Percentiles rank a stretch among this genome's conserved stretches.
These are phyloP conservation scores for Osmerus mordax DNA, from an alignment of 2,113 vertebrate species.

Conservation along the genomic window DNA sequence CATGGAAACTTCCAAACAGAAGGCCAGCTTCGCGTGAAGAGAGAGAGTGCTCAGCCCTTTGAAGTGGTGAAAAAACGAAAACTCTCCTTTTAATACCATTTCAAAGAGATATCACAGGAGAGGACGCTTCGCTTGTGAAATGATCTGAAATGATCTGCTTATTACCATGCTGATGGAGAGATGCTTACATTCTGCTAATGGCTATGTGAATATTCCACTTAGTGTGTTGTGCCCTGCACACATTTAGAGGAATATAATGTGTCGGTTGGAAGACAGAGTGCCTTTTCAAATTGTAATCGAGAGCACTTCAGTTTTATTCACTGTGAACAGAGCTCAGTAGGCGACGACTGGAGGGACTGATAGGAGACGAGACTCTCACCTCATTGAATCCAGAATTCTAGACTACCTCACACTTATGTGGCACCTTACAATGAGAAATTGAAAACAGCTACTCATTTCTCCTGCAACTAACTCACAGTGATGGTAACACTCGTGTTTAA, in stretches of 20 bases:
- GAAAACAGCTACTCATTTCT: too few species aligned
- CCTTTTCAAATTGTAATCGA: conserved; percentile 50
- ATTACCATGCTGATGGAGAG: conserved; percentile 58
- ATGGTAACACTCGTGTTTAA: too few species aligned
- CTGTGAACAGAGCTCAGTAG: conserved; percentile 20
- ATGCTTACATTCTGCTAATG: conserved; percentile 56
- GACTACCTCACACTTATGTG: background rate
- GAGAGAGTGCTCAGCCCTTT: conserved; percentile 37
- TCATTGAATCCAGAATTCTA: background rate
- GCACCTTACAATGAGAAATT: too few species aligned
- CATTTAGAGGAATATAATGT: conserved; percentile 40
- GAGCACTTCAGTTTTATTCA: conserved; percentile 57
- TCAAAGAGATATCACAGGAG: conserved; percentile 49
- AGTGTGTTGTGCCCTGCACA: conserved; percentile 32
- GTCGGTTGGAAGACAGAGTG: conserved; percentile 41
- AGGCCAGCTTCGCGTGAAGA: conserved; percentile 15
- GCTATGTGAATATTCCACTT: conserved; percentile 43
- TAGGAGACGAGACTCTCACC: conserved; percentile 10
- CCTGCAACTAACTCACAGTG: too few species aligned
- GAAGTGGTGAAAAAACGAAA: conserved; percentile 43
- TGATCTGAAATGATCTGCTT: conserved; percentile 58
- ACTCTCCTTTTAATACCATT: conserved; percentile 54
- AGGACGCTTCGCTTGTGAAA: conserved; percentile 60
- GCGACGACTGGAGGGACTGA: conserved; percentile 33
- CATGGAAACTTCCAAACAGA: conserved; percentile 39